Base-by-base conservation (phyloP, 2,797 vertebrate species). In the Myripristis jacobus region DNA sequence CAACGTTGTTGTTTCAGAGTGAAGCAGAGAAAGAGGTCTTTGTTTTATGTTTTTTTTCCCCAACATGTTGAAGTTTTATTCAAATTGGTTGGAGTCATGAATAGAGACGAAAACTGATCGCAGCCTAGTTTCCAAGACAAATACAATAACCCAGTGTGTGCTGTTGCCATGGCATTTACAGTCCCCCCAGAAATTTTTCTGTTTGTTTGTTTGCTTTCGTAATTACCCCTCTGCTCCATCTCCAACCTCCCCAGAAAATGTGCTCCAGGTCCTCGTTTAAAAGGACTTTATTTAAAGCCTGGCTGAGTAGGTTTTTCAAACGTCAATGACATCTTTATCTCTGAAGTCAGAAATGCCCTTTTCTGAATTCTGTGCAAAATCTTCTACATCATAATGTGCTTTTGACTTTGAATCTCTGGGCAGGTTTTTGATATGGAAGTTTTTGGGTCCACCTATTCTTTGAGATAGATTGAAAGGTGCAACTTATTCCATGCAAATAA, bases 151-250 rank as follows among this genome's bases (percentile, higher is more conserved):
- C 65, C 25, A 52, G 60, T 82, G 53, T 88, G 83, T 89, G 86
- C 84, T 72, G 88, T 92, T 90, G 79, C 90, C 86, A 89, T 91
- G 86, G 77, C 58, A 73, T 75, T 82, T 69, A 74, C 54, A 74
- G 67, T 75, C 27, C 21, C 38, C 22, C 53, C 31, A 67, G 73
- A 84, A 66, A 78, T 59, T 53, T 48, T 24, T 61, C 36, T 68
- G 58, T 81, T 83, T 86, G 75, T 83, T 75, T 59, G 70, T 87
- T 82, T 82, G 62, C 27, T 25, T 65, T 55, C 51, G 53, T 76
- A 78, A 78, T 79, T 61, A 72, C 36, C 55, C 51, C 6, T 58
- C 51, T 63, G 56, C 51, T 69, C 31, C 55, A 64, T 55, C 58
- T 61, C 54, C 66, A 61, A 24, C 25, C 67, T 55, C 15, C 11